These are phyloP conservation scores for Drosophila rubida DNA, from an alignment of 2,888 invertebrate genomes.

Conservation along the genomic window DNA sequence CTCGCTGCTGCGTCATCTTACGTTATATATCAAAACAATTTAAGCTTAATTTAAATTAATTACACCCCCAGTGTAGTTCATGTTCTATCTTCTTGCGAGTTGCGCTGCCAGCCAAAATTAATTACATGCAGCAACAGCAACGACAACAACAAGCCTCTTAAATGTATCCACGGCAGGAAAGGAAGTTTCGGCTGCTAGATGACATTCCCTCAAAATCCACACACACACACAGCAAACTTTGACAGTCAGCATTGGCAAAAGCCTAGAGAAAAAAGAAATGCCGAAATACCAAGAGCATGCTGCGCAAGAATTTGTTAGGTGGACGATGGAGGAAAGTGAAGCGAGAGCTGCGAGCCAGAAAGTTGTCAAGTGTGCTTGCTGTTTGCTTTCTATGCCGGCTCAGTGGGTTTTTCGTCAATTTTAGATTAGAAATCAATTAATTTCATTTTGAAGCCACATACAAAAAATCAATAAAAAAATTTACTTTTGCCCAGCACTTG, in stretches of 20 bases:
- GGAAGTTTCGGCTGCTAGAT: background rate
- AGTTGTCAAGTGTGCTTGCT: slow-evolving; percentile 53
- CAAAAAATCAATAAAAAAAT: slow-evolving; percentile 37
- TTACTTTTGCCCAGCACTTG: slow-evolving; percentile 24
- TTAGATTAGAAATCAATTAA: slow-evolving; percentile 72
- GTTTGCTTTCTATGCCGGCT: slow-evolving; percentile 45
- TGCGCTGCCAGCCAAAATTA: slow-evolving; percentile 58
- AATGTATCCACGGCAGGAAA: background rate
- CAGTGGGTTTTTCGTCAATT: slow-evolving; percentile 33
- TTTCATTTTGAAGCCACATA: slow-evolving; percentile 25
- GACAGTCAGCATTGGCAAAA: slow-evolving; percentile 16
- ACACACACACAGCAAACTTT: slow-evolving; percentile 40
- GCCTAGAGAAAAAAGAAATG: slow-evolving; percentile 1
- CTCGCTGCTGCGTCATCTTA: slow-evolving; percentile 6
- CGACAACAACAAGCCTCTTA: slow-evolving; percentile 10
- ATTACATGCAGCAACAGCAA: slow-evolving; percentile 65
- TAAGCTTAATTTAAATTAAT: slow-evolving; percentile 74
- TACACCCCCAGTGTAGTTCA: slow-evolving; percentile 35
- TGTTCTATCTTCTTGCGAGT: slow-evolving; percentile 36
- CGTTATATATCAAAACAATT: slow-evolving; percentile 63
- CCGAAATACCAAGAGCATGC: background rate
- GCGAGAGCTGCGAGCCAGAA: slow-evolving; percentile 8
- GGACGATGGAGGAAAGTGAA: background rate
- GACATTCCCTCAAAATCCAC: slow-evolving; percentile 58
- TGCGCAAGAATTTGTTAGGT: background rate